Evolutionary conservation across 1,140 invertebrate genomes (phyloP), one percentile per base, ranked within the genome.

Genomic region (Cyclina sinensis): DNA sequence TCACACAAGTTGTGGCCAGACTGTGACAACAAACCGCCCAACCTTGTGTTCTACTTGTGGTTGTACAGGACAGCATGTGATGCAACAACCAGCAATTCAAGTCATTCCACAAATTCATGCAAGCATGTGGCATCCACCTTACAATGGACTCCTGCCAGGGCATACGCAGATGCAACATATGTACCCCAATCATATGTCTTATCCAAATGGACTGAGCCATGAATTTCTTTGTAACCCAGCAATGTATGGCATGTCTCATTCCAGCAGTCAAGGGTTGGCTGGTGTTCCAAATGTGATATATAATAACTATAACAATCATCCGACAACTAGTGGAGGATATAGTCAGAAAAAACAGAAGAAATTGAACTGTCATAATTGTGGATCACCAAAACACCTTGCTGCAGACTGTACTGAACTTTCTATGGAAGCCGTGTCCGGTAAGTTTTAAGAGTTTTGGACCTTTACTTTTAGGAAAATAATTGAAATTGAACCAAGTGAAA

Each of bases 401-500:
- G 95, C 96, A 86, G 98, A 98, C 51, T 99, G 98, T 94, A 97
- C 97, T 90, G 98, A 98, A 94, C 97, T 97, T 80, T 98, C 97
- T 11, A 98, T 98, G 96, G 98, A 99, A 94, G 86, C 82, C 57
- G 91, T 93, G 88, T 90, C 91, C 62, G 91, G 92, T 91, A n/a
- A n/a, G n/a, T n/a, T n/a, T n/a, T n/a, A n/a, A n/a, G n/a, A n/a
- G n/a, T n/a, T n/a, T n/a, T n/a, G n/a, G n/a, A n/a, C n/a, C n/a
- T n/a, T n/a, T n/a, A n/a, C n/a, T n/a, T n/a, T n/a, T n/a, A n/a
- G n/a, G n/a, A n/a, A n/a, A n/a, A n/a, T n/a, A n/a, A n/a, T n/a
- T n/a, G n/a, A n/a, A n/a, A n/a, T n/a, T n/a, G n/a, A n/a, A n/a
- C n/a, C n/a, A n/a, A n/a, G n/a, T n/a, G n/a, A n/a, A n/a, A n/a